Evolutionary conservation across 2,888 invertebrate genomes (phyloP).

Genomic region (Hecatera dysodea): DNA sequence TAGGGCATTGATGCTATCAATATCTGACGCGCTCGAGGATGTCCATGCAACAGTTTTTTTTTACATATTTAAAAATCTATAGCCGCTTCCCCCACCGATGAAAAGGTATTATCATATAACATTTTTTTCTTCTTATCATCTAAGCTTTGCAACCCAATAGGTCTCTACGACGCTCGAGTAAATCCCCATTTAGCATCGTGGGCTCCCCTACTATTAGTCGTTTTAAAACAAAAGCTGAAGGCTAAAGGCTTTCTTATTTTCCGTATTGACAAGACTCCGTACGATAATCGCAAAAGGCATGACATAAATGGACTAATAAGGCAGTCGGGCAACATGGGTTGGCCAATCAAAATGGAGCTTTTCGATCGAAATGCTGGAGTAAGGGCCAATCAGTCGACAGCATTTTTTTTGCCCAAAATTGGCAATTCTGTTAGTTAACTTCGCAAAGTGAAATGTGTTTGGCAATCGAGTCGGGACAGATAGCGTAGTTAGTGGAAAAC

Average conservation of each 20-base stretch:
- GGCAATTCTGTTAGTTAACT: background rate
- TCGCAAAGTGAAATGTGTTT: constrained; percentile 27
- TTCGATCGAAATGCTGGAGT: constrained; percentile 12
- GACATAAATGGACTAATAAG: constrained; percentile 14
- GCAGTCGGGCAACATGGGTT: background rate
- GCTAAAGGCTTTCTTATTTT: background rate
- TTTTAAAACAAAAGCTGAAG: constrained; percentile 33
- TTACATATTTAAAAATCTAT: no score
- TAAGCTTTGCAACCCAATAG: no score
- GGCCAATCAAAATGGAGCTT: constrained; percentile 18
- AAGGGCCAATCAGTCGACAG: constrained; percentile 13
- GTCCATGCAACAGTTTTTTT: no score
- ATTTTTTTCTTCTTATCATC: no score
- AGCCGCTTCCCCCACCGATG: no score
- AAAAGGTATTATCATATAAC: no score
- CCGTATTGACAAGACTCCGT: background rate
- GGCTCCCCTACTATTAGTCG: no score
- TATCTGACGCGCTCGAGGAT: no score
- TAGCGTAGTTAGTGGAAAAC: constrained; percentile 26
- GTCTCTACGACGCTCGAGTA: no score
- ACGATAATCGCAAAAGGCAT: constrained; percentile 6
- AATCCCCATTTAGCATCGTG: no score
- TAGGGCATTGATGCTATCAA: no score
- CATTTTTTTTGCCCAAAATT: constrained; percentile 21
- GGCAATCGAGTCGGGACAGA: constrained; percentile 19